These are phyloP conservation scores for Orycteropus afer DNA, from an alignment of 2,113 vertebrate genomes.

Conservation along the genomic window DNA sequence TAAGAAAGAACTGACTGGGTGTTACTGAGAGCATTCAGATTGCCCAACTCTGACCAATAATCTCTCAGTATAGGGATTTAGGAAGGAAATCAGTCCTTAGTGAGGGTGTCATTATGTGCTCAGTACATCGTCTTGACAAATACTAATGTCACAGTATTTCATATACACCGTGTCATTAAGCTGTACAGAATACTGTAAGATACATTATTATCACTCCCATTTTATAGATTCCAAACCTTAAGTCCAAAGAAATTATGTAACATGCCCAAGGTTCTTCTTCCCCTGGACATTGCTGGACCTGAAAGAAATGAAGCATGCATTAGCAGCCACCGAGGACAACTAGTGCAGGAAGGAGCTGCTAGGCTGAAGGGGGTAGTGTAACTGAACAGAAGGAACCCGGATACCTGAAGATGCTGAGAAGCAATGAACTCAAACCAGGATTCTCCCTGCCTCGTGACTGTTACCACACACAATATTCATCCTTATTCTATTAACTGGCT, in stretches of 20 bases:
- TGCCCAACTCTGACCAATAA: background rate
- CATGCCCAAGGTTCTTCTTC: background rate
- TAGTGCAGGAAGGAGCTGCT: no score
- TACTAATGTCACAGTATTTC: background rate
- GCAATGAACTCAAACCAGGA: background rate
- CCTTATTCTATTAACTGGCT: background rate
- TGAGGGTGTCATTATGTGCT: background rate
- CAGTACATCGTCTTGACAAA: background rate
- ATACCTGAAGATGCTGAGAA: no score
- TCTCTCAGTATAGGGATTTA: background rate
- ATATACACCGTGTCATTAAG: background rate
- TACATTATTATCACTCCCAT: background rate
- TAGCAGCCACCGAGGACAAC: background rate
- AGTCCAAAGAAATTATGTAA: no score
- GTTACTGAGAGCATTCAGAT: background rate
- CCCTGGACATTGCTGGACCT: background rate
- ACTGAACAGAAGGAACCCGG: fast-evolving
- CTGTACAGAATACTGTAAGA: background rate
- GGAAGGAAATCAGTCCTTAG: background rate
- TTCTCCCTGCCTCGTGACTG: background rate
- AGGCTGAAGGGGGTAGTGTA: background rate
- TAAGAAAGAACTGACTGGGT: background rate
- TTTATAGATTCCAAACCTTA: background rate
- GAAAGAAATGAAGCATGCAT: background rate
- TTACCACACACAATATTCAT: background rate